These are phyloP conservation scores for Helleia helle DNA, from an alignment of 2,888 invertebrate species.

Conservation along the genomic window DNA sequence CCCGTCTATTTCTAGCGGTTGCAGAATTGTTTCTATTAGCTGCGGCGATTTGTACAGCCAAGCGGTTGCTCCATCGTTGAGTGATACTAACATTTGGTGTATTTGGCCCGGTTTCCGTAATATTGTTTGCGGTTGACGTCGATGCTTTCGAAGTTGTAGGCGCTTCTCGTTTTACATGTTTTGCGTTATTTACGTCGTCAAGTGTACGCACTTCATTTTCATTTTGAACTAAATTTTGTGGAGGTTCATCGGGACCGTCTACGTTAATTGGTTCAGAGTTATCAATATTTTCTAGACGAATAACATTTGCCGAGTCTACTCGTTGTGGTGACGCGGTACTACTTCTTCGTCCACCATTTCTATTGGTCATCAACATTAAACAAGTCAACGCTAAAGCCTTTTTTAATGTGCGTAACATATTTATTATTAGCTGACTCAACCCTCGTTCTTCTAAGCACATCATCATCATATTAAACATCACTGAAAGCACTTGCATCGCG, in stretches of 20 bases:
- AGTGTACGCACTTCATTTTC: conserved; percentile 24
- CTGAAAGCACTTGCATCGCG: conserved; percentile 64
- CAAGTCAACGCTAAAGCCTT: conserved; percentile 62
- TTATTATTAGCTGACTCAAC: conserved; percentile 57
- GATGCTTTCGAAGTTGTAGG: conserved; percentile 5
- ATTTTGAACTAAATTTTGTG: conserved; percentile 21
- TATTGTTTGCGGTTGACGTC: conserved; percentile 2
- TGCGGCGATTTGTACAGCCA: conserved; percentile 62
- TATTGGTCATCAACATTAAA: conserved; percentile 59
- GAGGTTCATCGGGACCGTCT: conserved; percentile 48
- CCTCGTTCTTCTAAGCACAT: conserved; percentile 63
- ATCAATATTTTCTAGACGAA: conserved; percentile 54
- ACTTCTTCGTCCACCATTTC: conserved; percentile 33
- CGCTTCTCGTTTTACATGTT: conserved; percentile 16
- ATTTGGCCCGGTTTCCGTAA: conserved; percentile 1
- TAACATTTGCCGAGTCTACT: conserved; percentile 47
- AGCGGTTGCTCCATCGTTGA: conserved; percentile 54
- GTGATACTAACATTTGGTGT: conserved; percentile 15
- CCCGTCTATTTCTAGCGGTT: conserved; percentile 52
- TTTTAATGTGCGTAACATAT: conserved; percentile 58
- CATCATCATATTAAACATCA: conserved; percentile 72
- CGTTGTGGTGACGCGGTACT: conserved; percentile 34
- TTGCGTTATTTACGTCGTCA: conserved; percentile 21
- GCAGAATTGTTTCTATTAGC: conserved; percentile 59
- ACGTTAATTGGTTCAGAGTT: conserved; percentile 55